Evolutionary conservation across 92 coral and sea anemone genomes (phyloP).

Genomic region (Porites cylindrica): DNA sequence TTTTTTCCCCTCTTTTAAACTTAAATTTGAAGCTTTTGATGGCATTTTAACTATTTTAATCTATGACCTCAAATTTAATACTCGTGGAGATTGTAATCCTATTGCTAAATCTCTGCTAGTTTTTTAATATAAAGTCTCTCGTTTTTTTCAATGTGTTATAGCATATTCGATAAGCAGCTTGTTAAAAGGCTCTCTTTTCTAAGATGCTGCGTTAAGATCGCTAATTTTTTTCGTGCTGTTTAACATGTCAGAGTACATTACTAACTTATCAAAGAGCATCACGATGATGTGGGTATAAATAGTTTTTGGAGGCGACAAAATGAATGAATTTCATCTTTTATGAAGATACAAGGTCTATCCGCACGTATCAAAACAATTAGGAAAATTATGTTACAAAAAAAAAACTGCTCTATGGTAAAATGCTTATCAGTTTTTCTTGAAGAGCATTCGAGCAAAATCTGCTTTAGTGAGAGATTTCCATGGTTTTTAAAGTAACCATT

Average conservation of each 20-base stretch:
- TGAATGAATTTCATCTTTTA: neutral
- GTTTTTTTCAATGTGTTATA: neutral
- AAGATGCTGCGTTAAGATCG: neutral
- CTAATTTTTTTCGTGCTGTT: neutral
- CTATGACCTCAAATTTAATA: neutral
- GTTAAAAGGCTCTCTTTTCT: neutral
- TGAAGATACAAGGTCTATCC: neutral
- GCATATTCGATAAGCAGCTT: neutral
- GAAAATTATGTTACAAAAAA: neutral
- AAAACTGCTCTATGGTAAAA: neutral
- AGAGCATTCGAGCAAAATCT: too few species aligned
- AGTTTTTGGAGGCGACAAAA: neutral
- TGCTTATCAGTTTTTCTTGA: neutral
- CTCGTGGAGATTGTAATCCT: constrained; percentile 7
- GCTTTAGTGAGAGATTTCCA: too few species aligned
- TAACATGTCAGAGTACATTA: neutral
- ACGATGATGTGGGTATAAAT: too few species aligned
- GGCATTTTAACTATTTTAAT: constrained; percentile 33
- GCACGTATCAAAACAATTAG: neutral
- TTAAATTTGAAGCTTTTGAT: neutral
- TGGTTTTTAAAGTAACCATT: too few species aligned
- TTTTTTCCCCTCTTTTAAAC: neutral
- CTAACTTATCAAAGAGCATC: neutral
- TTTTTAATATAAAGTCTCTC: neutral
- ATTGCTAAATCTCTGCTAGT: constrained; percentile 12